Evolutionary conservation across 2,113 vertebrate species (phyloP).

Genomic region (Chelonoidis abingdonii): DNA sequence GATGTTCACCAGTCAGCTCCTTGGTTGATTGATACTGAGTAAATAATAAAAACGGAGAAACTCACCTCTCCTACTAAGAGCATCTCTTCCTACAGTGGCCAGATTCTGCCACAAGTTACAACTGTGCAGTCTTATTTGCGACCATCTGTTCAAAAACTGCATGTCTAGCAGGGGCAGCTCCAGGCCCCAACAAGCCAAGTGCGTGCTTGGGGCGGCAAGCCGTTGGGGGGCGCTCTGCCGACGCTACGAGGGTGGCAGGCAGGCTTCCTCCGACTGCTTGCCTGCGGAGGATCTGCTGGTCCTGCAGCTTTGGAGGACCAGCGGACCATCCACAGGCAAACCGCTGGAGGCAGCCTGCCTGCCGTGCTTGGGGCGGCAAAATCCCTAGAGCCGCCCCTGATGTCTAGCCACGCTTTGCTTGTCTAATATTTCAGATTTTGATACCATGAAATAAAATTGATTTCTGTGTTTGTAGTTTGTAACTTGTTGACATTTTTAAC

Average conservation of each 20-base stretch:
- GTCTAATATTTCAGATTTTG: background rate
- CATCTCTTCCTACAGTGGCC: slow-evolving; percentile 30
- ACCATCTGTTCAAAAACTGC: slow-evolving; percentile 59
- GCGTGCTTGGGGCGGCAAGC: no score
- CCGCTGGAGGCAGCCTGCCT: no score
- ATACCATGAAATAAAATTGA: slow-evolving; percentile 74
- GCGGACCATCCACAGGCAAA: no score
- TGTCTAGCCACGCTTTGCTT: background rate
- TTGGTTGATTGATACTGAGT: slow-evolving; percentile 11
- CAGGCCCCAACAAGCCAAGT: no score
- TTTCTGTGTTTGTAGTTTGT: slow-evolving; percentile 41
- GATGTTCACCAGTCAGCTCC: background rate
- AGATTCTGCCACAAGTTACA: slow-evolving; percentile 62
- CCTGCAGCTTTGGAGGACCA: no score
- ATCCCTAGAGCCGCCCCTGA: no score
- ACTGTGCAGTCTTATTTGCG: slow-evolving; percentile 33
- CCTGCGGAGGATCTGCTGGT: no score
- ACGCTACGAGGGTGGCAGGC: no score
- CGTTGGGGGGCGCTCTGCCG: no score
- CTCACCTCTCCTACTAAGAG: slow-evolving; percentile 35
- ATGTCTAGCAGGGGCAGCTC: background rate
- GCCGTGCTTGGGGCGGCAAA: no score
- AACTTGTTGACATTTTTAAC: slow-evolving; percentile 66
- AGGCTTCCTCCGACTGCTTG: no score
- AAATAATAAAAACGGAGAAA: slow-evolving; percentile 63